These are phyloP conservation scores for Meta bourneti DNA, from an alignment of 2,888 invertebrate genomes.

Conservation along the genomic window DNA sequence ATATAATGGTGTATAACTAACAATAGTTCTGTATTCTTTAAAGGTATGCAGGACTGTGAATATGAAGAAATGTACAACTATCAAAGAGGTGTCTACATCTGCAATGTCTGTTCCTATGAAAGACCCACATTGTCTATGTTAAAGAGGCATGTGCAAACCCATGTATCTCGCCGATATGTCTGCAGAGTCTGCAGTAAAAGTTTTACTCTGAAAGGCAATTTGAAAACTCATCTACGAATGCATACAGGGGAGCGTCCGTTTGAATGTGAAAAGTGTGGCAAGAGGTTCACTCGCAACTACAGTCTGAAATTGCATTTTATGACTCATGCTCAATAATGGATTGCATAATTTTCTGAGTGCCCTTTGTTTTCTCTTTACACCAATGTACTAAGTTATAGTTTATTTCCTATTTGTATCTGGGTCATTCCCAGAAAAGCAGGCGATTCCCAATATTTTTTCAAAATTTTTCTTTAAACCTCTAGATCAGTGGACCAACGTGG, in stretches of 20 bases:
- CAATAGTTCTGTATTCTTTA: no score
- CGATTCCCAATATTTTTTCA: no score
- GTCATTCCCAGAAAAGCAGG: no score
- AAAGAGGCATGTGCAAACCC: conserved; percentile 36
- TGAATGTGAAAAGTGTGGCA: conserved; percentile 31
- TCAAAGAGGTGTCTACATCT: conserved; percentile 10
- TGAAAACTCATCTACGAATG: conserved; percentile 48
- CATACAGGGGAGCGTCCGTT: conserved; percentile 55
- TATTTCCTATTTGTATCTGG: no score
- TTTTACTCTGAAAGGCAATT: conserved; percentile 45
- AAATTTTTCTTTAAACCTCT: no score
- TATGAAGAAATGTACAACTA: neutral
- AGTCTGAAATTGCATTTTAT: conserved; percentile 53
- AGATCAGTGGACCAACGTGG: no score
- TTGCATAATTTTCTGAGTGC: no score
- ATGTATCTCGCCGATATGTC: conserved; percentile 22
- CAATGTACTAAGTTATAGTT: no score
- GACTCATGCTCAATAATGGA: conserved; percentile 5
- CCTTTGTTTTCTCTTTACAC: no score
- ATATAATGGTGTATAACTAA: no score
- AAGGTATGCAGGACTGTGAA: no score
- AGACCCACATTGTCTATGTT: conserved; percentile 36
- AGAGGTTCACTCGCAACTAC: conserved; percentile 46
- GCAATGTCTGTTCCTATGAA: conserved; percentile 36
- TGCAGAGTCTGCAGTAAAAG: conserved; percentile 53